These are phyloP conservation scores for Nipponacmea schrenckii DNA, from an alignment of 2,888 invertebrate species.

Conservation along the genomic window DNA sequence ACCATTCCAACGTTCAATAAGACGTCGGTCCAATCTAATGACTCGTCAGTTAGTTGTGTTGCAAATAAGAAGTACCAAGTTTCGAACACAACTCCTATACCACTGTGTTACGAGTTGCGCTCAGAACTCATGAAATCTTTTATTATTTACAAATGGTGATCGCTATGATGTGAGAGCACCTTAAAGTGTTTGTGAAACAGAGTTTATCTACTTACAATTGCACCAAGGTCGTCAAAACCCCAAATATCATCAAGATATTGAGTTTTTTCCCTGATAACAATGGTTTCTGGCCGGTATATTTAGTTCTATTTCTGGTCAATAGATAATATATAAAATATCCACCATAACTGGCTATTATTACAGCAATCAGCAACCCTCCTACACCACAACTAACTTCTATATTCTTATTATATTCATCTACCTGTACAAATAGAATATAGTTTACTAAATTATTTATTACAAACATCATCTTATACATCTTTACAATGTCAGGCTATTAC, in stretches of 20 bases:
- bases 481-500: too few species aligned
- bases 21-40: too few species aligned
- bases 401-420: not conserved
- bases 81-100: too few species aligned
- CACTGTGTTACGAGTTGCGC: too few species aligned
- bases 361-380: not conserved
- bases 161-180: too few species aligned
- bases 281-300: not conserved
- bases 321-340: not conserved
- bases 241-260: not conserved
- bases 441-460: too few species aligned
- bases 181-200: not conserved
- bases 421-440: not conserved
- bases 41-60: too few species aligned
- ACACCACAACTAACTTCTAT: constrained; percentile 1
- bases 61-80: too few species aligned
- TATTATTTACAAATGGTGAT: too few species aligned
- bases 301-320: not conserved
- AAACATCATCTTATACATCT: too few species aligned
- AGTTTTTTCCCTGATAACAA: not conserved
- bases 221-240: not conserved
- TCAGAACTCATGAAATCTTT: too few species aligned
- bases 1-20: too few species aligned
- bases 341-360: not conserved
- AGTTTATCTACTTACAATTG: not conserved